phyloP scores from a whole-genome alignment of 2,888 invertebrate genomes.

The Brachyptera risi region DNA sequence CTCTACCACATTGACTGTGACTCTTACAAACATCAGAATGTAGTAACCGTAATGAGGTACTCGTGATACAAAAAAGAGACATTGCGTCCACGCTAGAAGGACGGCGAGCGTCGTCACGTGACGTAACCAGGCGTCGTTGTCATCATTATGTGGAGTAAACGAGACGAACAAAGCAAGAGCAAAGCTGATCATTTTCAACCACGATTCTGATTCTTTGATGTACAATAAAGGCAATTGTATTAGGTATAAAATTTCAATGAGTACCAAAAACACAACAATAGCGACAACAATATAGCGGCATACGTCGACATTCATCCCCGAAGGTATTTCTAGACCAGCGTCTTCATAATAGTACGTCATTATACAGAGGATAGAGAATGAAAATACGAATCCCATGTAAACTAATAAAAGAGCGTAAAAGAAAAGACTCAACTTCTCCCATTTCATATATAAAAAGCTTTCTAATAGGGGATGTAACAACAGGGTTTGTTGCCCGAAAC shows the following conservation, averaged over 20 bases:
- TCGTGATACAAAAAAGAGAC: conserved; percentile 54
- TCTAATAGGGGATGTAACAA: conserved; percentile 55
- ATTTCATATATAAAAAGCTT: conserved; percentile 54
- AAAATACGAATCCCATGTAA: conserved; percentile 50
- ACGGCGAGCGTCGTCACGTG: conserved; percentile 52
- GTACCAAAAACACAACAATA: conserved; percentile 44
- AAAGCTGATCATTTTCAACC: conserved; percentile 53
- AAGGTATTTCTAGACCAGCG: conserved; percentile 37
- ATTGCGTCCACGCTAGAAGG: conserved; percentile 53
- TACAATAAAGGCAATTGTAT: neutral
- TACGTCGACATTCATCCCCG: conserved; percentile 42
- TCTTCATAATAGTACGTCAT: conserved; percentile 46
- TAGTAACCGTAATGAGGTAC: conserved; percentile 57
- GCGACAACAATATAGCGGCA: conserved; percentile 48
- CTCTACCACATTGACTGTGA: conserved; percentile 53
- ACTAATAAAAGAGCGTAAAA: conserved; percentile 52
- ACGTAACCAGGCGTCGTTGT: conserved; percentile 46
- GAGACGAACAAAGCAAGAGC: conserved; percentile 48
- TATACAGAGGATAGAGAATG: conserved; percentile 44
- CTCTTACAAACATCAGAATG: conserved; percentile 59
- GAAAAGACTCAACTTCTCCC: conserved; percentile 52
- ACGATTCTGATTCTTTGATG: conserved; percentile 49
- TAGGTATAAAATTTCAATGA: conserved; percentile 30
- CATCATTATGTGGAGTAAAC: conserved; percentile 41
- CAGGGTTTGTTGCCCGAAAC: conserved; percentile 48